Evolutionary conservation across 2,113 vertebrate species (phyloP), one percentile per base, ranked within the genome.

Genomic region (Anser brachyrhynchus): DNA sequence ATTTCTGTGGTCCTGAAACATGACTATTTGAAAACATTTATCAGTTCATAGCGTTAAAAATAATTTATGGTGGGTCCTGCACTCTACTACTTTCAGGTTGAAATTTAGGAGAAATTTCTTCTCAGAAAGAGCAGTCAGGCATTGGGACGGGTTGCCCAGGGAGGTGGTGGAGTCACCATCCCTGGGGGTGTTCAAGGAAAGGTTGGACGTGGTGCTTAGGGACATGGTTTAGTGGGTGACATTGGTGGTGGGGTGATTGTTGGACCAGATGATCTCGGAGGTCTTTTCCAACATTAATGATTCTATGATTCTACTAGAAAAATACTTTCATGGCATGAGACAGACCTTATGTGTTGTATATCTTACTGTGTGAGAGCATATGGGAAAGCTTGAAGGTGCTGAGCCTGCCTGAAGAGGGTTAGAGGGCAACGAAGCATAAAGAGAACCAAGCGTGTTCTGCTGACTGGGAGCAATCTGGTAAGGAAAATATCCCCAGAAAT

Each of bases 331-430:
- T 0, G 3, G 7, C 22, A 39, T n/a, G 35, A 72, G 39, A 46
- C 13, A 71, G n/a, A 78, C 0, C 1, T 18, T 37, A 35, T 5
- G 2, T 14, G 19, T 21, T 55, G 35, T 0, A 3, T 26, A 41
- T 33, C 28, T 39, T 55, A 5, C 0, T 3, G 10, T 5, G 21
- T 19, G 16, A 54, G 7, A 85, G 46, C 6, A 16, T 7, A 7
- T 17, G 13, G 31, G 17, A 82, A 49, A 13, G 21, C 46, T 72
- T 66, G 58, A 87, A 76, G 16, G 37, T 57, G 61, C 55, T 29
- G 49, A 81, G 23, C n/a, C 33, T 54, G 41, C 11, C 31, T 41
- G 41, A 21, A 66, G 29, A 37, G 4, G 21, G 35, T 41, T 44
- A 59, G 31, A 75, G 19, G 57, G 6, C 7, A 76, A 8, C 5